These are phyloP conservation scores for Nothocercus nigrocapillus DNA, from an alignment of 2,113 vertebrate species.

Conservation along the genomic window DNA sequence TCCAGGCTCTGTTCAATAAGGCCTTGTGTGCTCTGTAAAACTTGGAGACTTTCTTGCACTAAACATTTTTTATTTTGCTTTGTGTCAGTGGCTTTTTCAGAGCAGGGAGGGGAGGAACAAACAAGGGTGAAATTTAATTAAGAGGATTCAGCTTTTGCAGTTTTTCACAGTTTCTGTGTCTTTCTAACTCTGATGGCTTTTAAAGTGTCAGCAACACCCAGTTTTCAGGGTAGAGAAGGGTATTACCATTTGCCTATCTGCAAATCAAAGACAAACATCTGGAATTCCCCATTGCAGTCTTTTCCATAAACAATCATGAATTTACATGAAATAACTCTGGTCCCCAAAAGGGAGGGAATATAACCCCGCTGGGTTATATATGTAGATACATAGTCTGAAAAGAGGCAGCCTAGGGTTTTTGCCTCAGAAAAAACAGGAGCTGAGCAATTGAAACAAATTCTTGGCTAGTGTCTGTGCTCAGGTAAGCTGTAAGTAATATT, in stretches of 20 bases:
- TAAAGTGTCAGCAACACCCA: neutral
- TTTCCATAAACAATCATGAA: neutral
- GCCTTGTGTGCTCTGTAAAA: neutral
- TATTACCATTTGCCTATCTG: neutral
- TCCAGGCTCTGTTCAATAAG: neutral
- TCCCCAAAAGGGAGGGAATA: neutral
- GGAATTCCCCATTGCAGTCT: neutral
- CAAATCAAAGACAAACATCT: neutral
- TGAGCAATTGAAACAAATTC: neutral
- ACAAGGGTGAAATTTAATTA: neutral
- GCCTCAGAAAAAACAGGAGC: neutral
- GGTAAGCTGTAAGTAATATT: neutral
- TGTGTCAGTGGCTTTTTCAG: neutral
- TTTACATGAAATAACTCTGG: neutral
- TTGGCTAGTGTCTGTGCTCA: fast-evolving
- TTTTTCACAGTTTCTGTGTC: neutral
- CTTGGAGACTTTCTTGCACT: neutral
- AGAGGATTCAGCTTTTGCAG: neutral
- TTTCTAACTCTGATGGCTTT: neutral
- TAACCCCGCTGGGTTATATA: fast-evolving
- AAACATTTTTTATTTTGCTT: neutral
- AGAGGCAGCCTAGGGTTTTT: neutral
- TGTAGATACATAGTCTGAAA: neutral
- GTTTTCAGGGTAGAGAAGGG: neutral
- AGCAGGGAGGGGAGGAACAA: neutral